Base-by-base conservation (phyloP, 2,888 invertebrate genomes). In the Encarsia formosa region DNA sequence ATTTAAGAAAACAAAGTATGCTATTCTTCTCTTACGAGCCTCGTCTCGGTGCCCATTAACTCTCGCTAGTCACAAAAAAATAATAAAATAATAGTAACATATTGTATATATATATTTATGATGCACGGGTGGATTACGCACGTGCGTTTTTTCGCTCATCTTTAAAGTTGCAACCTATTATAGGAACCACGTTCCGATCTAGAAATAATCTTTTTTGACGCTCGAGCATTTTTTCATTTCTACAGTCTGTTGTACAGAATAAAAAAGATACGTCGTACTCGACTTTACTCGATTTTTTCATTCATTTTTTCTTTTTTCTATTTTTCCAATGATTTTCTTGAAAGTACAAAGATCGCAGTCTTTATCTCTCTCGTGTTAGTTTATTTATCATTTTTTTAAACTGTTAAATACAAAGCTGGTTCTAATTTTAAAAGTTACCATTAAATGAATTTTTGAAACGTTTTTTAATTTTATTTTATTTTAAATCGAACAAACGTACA, bases 261-360 rank as follows among this genome's bases (percentile, higher is more conserved):
- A 26, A 22, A 19, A 41, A 22, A n/a, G n/a, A n/a, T 22, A 41
- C 34, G 19, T 13, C 32, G 26, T 26, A 26, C 26, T n/a, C 32
- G 41, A 34, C 39, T 47, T 48, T 43, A 22, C 11, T 41, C 11
- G 11, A 22, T 26, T 23, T 31, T 31, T 44, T 39, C 16, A 13
- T n/a, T 35, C 35, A 19, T 3, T 31, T 42, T 29, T 11, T n/a
- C 9, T 19, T 19, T 13, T 5, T 13, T 26, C 29, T 3, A 32
- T 23, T 39, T 23, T 15, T 11, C 6, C 26, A 1, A 26, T 39
- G 15, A 19, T 18, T 44, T 26, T 22, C 40, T 39, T 37, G 55
- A 48, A 51, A 51, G 48, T 45, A 49, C 55, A 55, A 51, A 56
- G 47, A 56, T 52, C 56, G 43, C 52, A 56, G 52, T 56, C 56